phyloP scores from a whole-genome alignment of 1,140 invertebrate genomes.

The Aplysia californica region DNA sequence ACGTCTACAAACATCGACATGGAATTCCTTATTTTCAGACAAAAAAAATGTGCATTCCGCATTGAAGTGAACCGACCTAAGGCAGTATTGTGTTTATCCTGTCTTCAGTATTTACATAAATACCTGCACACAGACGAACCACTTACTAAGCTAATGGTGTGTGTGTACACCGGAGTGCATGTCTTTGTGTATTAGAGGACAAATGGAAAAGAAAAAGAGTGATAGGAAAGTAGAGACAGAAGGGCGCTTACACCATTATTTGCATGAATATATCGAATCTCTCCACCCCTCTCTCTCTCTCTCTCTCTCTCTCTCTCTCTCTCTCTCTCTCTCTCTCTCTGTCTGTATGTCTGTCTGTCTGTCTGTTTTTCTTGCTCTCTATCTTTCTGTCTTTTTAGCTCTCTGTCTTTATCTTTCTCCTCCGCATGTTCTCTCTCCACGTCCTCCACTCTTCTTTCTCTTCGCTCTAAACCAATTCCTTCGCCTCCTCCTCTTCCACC shows the following conservation, averaged over 20 bases:
- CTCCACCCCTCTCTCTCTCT: constrained; percentile 2
- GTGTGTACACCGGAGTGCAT: not conserved
- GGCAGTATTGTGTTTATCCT: too few relatives aligned
- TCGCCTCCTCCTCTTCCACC: not conserved
- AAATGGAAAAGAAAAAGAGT: not conserved
- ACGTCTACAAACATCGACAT: too few relatives aligned
- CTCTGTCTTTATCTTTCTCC: not conserved
- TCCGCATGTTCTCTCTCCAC: not conserved
- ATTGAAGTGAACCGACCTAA: too few relatives aligned
- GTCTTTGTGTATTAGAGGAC: not conserved
- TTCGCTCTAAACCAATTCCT: not conserved
- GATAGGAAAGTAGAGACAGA: not conserved
- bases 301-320: constrained; percentile 19
- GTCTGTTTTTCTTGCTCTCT: not conserved
- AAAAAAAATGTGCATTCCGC: too few relatives aligned
- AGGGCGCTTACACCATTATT: not conserved
- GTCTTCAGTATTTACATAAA: too few relatives aligned
- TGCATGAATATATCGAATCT: not conserved
- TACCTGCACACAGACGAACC: too few relatives aligned
- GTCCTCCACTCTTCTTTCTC: too few relatives aligned
- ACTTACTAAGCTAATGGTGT: not conserved
- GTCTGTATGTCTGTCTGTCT: constrained; percentile 18
- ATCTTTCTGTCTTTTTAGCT: not conserved
- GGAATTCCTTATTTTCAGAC: too few relatives aligned
- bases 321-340: constrained; percentile 14